Evolutionary conservation across 2,888 invertebrate genomes (phyloP).

Genomic region (Catocala fraxini): DNA sequence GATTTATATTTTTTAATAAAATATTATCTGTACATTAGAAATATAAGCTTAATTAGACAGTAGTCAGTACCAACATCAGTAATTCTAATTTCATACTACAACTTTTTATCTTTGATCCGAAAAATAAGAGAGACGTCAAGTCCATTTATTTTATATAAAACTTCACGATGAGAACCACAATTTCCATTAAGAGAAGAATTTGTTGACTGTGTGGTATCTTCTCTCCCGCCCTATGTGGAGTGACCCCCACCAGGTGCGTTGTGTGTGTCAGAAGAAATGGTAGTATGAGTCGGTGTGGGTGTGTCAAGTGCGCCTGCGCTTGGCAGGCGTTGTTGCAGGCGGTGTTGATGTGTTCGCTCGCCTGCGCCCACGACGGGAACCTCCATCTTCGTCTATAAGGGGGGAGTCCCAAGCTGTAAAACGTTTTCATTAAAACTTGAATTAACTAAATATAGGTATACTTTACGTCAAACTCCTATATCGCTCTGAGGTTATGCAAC

Average conservation of each 20-base stretch:
- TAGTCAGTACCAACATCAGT: conserved; percentile 13
- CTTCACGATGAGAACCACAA: conserved; percentile 13
- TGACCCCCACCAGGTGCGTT: conserved; percentile 48
- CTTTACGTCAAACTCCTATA: too few relatives aligned
- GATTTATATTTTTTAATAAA: neutral
- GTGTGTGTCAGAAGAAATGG: conserved; percentile 73
- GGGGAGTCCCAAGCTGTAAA: conserved; percentile 75
- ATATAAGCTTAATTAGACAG: conserved; percentile 3
- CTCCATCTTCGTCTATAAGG: conserved; percentile 71
- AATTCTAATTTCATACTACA: conserved; percentile 15
- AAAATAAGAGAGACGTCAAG: conserved; percentile 10
- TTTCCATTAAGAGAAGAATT: conserved; percentile 48
- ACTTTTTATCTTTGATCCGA: conserved; percentile 10
- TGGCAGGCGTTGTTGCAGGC: conserved; percentile 75
- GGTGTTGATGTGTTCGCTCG: conserved; percentile 78
- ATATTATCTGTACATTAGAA: neutral
- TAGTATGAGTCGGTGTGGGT: conserved; percentile 64
- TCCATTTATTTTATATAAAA: conserved; percentile 4
- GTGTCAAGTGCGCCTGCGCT: conserved; percentile 79
- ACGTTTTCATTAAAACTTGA: neutral
- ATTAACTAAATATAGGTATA: too few relatives aligned
- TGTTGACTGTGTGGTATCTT: conserved; percentile 48
- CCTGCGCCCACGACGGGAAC: conserved; percentile 72
- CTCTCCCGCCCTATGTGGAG: conserved; percentile 30
- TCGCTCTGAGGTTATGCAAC: too few relatives aligned